Evolutionary conservation across 2,797 vertebrate species (phyloP).

Genomic region (Steatocranus sp.): DNA sequence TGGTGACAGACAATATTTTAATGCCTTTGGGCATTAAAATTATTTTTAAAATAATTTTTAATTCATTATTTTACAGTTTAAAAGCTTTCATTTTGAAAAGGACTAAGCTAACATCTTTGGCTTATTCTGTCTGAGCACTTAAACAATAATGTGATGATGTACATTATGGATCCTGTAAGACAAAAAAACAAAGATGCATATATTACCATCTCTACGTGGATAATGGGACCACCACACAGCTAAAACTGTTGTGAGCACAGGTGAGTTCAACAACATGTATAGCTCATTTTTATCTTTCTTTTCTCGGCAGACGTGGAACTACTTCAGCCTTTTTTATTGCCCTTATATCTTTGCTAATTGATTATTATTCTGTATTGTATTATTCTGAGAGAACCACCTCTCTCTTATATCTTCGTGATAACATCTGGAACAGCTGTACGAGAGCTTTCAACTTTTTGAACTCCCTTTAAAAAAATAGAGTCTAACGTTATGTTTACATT

Average conservation of each 20-base stretch:
- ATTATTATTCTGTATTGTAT: background rate
- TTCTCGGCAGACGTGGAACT: background rate
- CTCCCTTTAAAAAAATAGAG: background rate
- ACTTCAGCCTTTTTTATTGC: background rate
- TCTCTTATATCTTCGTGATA: background rate
- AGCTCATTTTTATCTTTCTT: background rate
- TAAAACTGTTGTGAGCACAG: background rate
- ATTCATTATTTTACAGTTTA: background rate
- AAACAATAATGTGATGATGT: background rate
- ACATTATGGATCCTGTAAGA: background rate
- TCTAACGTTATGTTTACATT: background rate
- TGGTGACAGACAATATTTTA: background rate
- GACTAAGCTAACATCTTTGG: background rate
- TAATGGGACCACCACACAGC: background rate
- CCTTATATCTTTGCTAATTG: background rate
- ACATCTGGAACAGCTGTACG: background rate
- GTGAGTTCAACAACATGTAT: background rate
- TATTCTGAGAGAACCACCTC: background rate
- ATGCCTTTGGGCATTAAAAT: background rate
- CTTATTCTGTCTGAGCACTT: background rate
- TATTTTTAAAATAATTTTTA: too few species aligned
- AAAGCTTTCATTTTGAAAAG: background rate
- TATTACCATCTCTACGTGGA: background rate
- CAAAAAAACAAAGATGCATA: background rate
- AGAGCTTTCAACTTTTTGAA: background rate